A percentile compares a stretch with the other conserved stretches of the same genome.
phyloP scores from a whole-genome alignment of 1,140 invertebrate genomes.

The fruit fly (Drosophila melanogaster) region Release_6_plus_ISO1_MT NT_037436.4:13436001-13436500 shows the following conservation, averaged over 20 bases:
- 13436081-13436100: not conserved
- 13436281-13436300: constrained; percentile 53
- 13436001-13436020: constrained; percentile 58
- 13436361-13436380: constrained; percentile 55
- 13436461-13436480: constrained; percentile 55
- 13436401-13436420: constrained; percentile 68
- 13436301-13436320: constrained; percentile 61
- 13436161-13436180: no score
- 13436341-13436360: constrained; percentile 65
- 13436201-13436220: constrained; percentile 42
- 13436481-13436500: constrained; percentile 54
- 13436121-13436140: no score
- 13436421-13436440: constrained; percentile 68
- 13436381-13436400: constrained; percentile 55
- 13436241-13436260: constrained; percentile 61
- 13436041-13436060: constrained; percentile 69
- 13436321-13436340: constrained; percentile 69
- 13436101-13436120: no score
- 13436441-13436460: constrained; percentile 58
- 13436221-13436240: constrained; percentile 49
- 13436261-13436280: constrained; percentile 60
- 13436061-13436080: constrained; percentile 46
- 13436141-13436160: no score
- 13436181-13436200: no score
- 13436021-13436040: constrained; percentile 61